Evolutionary conservation across 2,888 invertebrate genomes (phyloP), one percentile per base, ranked within the genome.

Genomic region (Timema podura): DNA sequence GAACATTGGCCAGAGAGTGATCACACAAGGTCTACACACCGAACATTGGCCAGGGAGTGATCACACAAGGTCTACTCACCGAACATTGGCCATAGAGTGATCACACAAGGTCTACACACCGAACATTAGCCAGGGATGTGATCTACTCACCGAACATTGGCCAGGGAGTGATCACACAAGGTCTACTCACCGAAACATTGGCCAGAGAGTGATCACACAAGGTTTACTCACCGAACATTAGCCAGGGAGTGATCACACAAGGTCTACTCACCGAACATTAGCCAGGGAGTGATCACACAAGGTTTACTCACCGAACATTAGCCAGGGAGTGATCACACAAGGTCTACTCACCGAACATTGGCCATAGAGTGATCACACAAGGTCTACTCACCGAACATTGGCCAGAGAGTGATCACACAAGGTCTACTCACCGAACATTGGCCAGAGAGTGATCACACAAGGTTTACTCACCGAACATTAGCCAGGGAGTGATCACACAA

Each of bases 81-180:
- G n/a, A n/a, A n/a, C n/a, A n/a, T n/a, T 30, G 30, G 30, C 30
- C 30, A 30, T 1, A 3, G 30, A 30, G 30, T 30, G 30, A 30
- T 1, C 30, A 30, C 2, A 1, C 3, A 30, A 30, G 30, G 30
- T 30, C 30, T 30, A 88, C 94, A 93, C 83, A 95, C 94, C 94
- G 93, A 83, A 95, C 94, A 84, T 95, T 95, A 74, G 95, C 95
- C 79, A 95, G 85, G 11, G 95, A n/a, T 95, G 81, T 95, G 95
- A 70, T n/a, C n/a, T n/a, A n/a, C n/a, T n/a, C n/a, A n/a, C n/a
- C n/a, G n/a, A n/a, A n/a, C n/a, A n/a, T n/a, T 30, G 30, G 30
- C 30, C 30, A 30, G 30, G 30, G 30, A 30, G 30, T 30, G 30
- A 30, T 1, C 30, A 30, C 2, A 1, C 3, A 30, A 30, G 30